Conservation (phyloP, 1,140 invertebrate genomes). For the Cataglyphis hispanica region DNA sequence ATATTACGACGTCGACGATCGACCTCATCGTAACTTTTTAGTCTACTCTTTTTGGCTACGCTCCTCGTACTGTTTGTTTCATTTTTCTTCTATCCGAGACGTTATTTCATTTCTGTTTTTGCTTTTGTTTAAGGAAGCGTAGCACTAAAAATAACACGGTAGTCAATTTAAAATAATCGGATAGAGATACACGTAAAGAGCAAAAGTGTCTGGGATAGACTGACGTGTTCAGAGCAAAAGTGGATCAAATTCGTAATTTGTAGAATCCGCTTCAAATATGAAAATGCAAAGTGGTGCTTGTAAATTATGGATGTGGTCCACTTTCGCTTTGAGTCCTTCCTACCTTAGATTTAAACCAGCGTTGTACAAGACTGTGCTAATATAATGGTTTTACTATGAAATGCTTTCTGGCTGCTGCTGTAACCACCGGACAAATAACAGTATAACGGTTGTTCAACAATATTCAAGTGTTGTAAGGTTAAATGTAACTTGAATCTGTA, state of each 20-base stretch:
- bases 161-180: not conserved
- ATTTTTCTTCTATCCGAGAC: not conserved
- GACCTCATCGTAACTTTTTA: constrained; percentile 28
- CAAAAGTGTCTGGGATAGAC: too few species aligned
- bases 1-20: constrained; percentile 4
- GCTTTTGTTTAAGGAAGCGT: not conserved
- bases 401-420: constrained; percentile 25
- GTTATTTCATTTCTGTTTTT: not conserved
- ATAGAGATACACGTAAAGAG: not conserved
- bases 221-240: not conserved
- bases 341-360: constrained; percentile 44
- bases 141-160: too few species aligned
- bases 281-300: constrained; percentile 22
- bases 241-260: constrained; percentile 27
- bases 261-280: constrained; percentile 8
- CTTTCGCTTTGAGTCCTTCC: constrained; percentile 8
- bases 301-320: constrained; percentile 43
- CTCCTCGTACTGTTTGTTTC: not conserved
- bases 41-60: not conserved
- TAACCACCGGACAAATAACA: not conserved
- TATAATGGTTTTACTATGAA: constrained; percentile 38
- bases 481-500: not conserved
- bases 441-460: constrained; percentile 10
- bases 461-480: not conserved
- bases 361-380: constrained; percentile 29